Conservation (phyloP, 1,140 invertebrate genomes). For the Drosophila sechellia region DNA sequence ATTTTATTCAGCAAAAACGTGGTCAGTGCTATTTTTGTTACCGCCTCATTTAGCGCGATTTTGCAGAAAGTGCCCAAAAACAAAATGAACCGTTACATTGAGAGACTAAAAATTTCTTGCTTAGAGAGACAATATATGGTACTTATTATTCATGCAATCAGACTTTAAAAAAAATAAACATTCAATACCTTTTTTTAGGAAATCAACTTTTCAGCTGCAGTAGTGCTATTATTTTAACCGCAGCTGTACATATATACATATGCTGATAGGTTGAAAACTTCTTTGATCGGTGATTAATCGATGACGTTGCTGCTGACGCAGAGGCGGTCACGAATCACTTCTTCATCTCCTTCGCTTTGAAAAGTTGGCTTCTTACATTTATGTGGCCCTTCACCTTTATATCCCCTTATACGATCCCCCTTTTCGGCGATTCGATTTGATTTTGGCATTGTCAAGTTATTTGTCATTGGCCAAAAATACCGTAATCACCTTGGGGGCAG, state of each 20-base stretch:
- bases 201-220: no score
- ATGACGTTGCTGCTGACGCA: constrained; percentile 48
- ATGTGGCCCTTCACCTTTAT: constrained; percentile 15
- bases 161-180: no score
- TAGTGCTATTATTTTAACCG: no score
- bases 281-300: constrained; percentile 49
- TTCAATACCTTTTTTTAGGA: no score
- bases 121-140: no score
- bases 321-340: constrained; percentile 16
- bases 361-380: not conserved
- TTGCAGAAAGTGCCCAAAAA: no score
- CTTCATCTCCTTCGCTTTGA: not conserved
- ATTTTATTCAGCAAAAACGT: no score
- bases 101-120: no score
- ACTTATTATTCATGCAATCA: no score
- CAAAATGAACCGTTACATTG: no score
- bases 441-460: constrained; percentile 45
- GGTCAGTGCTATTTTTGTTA: no score
- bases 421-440: not conserved
- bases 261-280: constrained; percentile 3
- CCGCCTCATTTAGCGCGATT: no score
- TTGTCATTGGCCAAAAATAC: constrained; percentile 72
- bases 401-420: not conserved
- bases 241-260: not conserved
- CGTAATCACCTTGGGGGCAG: constrained; percentile 18